Conservation (phyloP, 2,113 vertebrate species). For the Mola mola region DNA sequence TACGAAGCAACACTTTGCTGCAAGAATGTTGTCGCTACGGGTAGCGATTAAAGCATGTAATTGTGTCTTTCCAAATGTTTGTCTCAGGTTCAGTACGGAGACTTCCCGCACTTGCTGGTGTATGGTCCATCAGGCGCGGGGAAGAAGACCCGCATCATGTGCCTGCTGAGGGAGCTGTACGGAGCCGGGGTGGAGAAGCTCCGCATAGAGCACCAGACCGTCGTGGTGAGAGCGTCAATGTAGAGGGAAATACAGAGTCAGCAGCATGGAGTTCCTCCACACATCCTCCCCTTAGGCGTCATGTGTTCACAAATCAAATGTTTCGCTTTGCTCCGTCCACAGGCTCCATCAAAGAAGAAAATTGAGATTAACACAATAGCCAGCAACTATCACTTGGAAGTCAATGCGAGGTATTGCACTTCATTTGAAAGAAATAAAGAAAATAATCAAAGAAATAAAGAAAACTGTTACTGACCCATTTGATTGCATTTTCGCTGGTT, state of each 20-base stretch:
- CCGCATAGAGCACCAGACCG: constrained; percentile 94
- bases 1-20: too few species aligned
- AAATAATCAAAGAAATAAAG: too few species aligned
- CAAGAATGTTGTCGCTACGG: too few species aligned
- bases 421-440: background rate
- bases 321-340: background rate
- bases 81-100: constrained; percentile 92
- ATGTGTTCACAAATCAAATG: background rate
- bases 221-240: constrained; percentile 92
- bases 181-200: constrained; percentile 95
- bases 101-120: constrained; percentile 95
- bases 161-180: constrained; percentile 92
- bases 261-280: background rate
- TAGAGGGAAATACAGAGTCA: background rate
- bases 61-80: too few species aligned
- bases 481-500: background rate
- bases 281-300: too few species aligned
- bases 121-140: constrained; percentile 96
- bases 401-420: constrained; percentile 90
- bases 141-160: constrained; percentile 99
- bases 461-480: too few species aligned
- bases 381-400: constrained; percentile 98
- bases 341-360: constrained; percentile 99
- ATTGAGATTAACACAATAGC: constrained; percentile 98
- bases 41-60: too few species aligned